Evolutionary conservation across 2,797 vertebrate genomes (phyloP).

Genomic region (Syndactyla subalaris): DNA sequence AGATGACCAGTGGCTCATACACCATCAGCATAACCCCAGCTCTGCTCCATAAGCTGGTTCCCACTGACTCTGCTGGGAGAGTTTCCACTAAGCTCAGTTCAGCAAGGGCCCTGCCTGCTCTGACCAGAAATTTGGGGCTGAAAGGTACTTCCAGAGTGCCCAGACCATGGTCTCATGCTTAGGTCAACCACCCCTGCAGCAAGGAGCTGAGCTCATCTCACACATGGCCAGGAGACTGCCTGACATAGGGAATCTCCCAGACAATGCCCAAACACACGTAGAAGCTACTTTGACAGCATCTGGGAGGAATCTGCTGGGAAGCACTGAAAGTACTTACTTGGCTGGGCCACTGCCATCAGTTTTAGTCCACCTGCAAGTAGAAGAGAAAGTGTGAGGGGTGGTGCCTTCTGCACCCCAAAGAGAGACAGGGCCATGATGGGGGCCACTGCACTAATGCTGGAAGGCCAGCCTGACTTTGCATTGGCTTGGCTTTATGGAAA

Average conservation of each 20-base stretch:
- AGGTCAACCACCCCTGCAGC: background rate
- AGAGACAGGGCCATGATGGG: background rate
- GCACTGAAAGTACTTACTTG: conserved; percentile 84
- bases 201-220: background rate
- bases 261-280: background rate
- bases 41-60: background rate
- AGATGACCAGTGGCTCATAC: background rate
- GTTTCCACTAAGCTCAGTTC: background rate
- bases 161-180: background rate
- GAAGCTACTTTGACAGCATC: accelerated
- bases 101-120: background rate
- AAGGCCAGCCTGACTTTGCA: background rate
- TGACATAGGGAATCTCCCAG: background rate
- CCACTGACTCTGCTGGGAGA: background rate
- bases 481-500: background rate
- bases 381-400: conserved; percentile 9
- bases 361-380: conserved; percentile 89
- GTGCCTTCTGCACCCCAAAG: background rate
- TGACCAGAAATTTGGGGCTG: background rate
- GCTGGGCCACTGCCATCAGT: conserved; percentile 86
- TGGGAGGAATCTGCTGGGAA: background rate
- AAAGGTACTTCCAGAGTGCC: background rate
- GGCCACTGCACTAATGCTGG: background rate
- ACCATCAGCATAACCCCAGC: background rate
- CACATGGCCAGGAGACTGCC: background rate